Conservation (phyloP, 2,113 vertebrate genomes). For the Cheilinus undulatus region DNA sequence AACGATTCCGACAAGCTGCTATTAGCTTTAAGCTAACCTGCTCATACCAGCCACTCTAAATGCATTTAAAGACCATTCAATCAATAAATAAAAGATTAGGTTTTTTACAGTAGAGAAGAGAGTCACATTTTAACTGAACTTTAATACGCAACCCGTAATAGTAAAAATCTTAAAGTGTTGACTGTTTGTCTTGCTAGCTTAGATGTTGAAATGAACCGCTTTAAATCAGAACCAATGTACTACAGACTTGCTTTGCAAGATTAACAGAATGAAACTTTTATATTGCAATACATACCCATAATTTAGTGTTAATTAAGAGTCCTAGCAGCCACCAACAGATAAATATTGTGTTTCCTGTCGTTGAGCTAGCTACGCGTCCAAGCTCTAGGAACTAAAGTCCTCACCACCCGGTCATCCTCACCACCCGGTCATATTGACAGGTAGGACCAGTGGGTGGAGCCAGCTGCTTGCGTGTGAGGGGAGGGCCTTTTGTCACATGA, state of each 20-base stretch:
- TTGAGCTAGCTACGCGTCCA: not conserved
- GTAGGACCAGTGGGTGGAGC: constrained; percentile 52
- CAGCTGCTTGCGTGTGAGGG: not conserved
- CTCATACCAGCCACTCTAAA: no score
- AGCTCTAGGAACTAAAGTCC: constrained; percentile 35
- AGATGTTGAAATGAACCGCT: not conserved
- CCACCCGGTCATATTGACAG: constrained; percentile 28
- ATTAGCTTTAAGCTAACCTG: constrained; percentile 26
- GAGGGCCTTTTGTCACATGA: not conserved
- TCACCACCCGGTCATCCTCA: constrained; percentile 26
- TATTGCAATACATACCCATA: constrained; percentile 71
- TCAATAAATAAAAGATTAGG: no score
- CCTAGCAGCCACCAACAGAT: not conserved
- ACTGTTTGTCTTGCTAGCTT: constrained; percentile 35
- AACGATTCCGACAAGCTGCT: constrained; percentile 51
- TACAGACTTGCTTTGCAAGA: not conserved
- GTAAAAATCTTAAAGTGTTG: no score
- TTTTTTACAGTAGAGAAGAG: no score
- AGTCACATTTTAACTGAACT: no score
- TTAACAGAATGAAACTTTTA: not conserved
- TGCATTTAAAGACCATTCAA: no score
- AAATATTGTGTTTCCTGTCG: constrained; percentile 2
- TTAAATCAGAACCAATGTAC: no score
- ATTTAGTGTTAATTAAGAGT: not conserved
- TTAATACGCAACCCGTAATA: no score